Percentiles rank a stretch among this genome's conserved stretches.
phyloP scores from a whole-genome alignment of 2,888 invertebrate genomes.

The Antheraea yamamai region DNA sequence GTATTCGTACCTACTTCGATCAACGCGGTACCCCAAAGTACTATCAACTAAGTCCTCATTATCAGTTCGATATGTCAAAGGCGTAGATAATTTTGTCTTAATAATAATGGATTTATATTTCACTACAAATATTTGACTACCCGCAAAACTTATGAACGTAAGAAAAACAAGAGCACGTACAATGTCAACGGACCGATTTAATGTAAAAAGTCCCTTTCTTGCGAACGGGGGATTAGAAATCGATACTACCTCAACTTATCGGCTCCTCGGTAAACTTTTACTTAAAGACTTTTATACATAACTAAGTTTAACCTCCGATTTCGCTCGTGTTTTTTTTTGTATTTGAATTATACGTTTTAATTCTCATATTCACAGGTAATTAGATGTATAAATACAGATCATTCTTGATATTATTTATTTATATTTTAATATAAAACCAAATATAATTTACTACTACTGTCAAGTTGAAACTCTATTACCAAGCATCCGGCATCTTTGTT shows the following conservation, averaged over 20 bases:
- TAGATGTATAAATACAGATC: not conserved
- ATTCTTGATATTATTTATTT: not conserved
- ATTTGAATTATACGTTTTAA: not conserved
- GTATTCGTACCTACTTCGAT: too few relatives aligned
- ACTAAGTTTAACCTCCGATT: not conserved
- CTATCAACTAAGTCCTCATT: too few relatives aligned
- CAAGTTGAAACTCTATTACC: too few relatives aligned
- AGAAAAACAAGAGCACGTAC: constrained; percentile 27
- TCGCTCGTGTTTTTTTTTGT: constrained; percentile 26
- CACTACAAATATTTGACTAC: constrained; percentile 12
- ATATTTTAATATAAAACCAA: not conserved
- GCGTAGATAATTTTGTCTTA: not conserved
- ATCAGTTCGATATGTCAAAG: too few relatives aligned
- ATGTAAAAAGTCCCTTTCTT: constrained; percentile 32
- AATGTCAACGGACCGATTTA: constrained; percentile 32
- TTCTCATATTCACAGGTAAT: too few relatives aligned
- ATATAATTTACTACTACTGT: too few relatives aligned
- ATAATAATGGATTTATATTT: not conserved
- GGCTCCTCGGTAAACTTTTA: constrained; percentile 36
- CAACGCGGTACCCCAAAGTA: too few relatives aligned
- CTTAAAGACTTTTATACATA: constrained; percentile 30
- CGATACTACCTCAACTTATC: constrained; percentile 40
- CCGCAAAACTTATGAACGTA: constrained; percentile 19
- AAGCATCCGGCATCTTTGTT: too few relatives aligned
- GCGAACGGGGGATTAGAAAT: constrained; percentile 31